Conservation (phyloP, 2,113 vertebrate genomes). For the Crotophaga sulcirostris region DNA sequence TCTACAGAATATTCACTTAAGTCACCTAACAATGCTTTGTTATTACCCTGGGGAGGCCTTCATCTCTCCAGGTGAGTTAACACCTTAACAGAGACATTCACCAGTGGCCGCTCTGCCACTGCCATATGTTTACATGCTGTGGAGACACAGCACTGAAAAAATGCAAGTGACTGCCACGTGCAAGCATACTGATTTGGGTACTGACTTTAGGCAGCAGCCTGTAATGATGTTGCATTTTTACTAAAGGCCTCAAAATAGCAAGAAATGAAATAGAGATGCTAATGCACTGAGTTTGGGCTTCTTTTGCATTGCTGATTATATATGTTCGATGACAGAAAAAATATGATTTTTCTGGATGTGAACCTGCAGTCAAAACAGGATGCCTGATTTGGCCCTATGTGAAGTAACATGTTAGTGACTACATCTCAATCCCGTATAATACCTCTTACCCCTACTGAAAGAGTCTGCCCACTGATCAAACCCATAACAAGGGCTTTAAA, state of each 20-base stretch:
- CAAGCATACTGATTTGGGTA: background rate
- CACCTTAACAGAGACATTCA: fast-evolving
- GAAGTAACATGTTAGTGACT: background rate
- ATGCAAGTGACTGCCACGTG: fast-evolving
- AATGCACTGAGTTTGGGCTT: background rate
- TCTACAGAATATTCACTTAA: background rate
- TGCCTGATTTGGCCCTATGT: background rate
- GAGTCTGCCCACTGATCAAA: background rate
- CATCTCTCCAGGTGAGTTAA: background rate
- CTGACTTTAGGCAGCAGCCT: background rate
- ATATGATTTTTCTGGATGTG: background rate
- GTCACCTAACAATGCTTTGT: background rate
- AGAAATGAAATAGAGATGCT: background rate
- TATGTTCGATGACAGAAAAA: background rate
- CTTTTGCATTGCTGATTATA: background rate
- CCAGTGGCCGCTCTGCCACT: background rate
- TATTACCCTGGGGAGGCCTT: background rate
- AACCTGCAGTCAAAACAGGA: background rate
- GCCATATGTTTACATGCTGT: background rate
- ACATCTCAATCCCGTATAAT: background rate
- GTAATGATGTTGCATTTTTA: background rate
- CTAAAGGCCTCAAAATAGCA: background rate
- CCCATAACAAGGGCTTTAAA: background rate
- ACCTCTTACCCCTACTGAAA: background rate
- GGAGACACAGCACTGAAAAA: background rate